These are phyloP conservation scores for Chlorospingus semifuscus DNA, from an alignment of 2,797 vertebrate genomes.

Conservation along the genomic window DNA sequence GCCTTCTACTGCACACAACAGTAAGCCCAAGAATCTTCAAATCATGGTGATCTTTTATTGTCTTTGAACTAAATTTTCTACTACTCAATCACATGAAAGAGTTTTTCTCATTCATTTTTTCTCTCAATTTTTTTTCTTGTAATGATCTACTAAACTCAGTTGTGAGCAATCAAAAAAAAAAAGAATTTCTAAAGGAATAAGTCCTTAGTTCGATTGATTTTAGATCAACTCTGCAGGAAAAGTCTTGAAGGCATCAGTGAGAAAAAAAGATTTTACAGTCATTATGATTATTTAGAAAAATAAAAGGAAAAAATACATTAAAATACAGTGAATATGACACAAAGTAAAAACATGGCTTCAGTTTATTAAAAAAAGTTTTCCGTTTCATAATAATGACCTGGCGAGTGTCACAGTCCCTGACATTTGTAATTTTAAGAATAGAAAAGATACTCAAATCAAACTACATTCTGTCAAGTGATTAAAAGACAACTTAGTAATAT, in stretches of 20 bases:
- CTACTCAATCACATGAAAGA: background rate
- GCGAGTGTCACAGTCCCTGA: fast-evolving
- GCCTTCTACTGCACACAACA: background rate
- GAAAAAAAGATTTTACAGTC: background rate
- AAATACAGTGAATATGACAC: background rate
- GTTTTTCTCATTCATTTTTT: background rate
- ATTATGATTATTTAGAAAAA: background rate
- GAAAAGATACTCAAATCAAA: background rate
- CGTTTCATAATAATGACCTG: background rate
- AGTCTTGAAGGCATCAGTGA: background rate
- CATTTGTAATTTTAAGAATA: background rate
- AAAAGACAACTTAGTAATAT: background rate
- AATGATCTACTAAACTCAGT: background rate
- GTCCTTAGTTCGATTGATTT: background rate
- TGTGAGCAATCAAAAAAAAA: background rate
- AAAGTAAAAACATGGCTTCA: background rate
- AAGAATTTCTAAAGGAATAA: background rate
- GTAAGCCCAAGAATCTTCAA: background rate
- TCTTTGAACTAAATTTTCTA: background rate
- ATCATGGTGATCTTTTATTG: background rate
- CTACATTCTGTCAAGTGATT: background rate
- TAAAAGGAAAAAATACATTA: background rate
- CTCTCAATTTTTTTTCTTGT: background rate
- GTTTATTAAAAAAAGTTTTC: background rate
- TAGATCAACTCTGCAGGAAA: background rate